Evolutionary conservation across 1,140 invertebrate genomes (phyloP), one percentile per base, ranked within the genome.

Genomic region (Dryas iulia): DNA sequence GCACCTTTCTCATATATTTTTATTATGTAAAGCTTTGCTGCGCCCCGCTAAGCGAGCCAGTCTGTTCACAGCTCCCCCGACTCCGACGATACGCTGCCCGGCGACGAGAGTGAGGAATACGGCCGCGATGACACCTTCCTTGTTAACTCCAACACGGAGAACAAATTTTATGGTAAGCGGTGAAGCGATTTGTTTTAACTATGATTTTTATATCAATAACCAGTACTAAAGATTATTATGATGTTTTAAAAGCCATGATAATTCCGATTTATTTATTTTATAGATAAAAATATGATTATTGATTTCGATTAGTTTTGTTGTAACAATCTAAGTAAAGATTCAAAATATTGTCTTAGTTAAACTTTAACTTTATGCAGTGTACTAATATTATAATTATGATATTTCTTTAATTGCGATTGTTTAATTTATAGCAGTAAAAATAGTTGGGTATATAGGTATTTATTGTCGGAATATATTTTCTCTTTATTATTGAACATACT

Each of bases 101-200:
- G 94, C 1, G 96, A 96, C 76, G 95, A 95, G 56, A 94, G 93
- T 12, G 96, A 97, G 67, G 95, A 96, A 24, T 95, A 95, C 73
- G 94, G 94, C 63, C 93, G 96, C 39, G 96, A 97, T 76, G 96
- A 97, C 84, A 95, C 97, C 77, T 97, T 96, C 84, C 92, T 98
- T 24, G 95, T 98, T n/a, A 96, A 96, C 24, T 95, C 97, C 85
- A 93, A 95, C 63, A 95, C 94, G 10, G 96, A 97, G 84, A 96
- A 97, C 76, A 96, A 97, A 84, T 97, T 97, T 88, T 98, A 98
- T 82, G 96, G 97, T 77, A 93, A 82, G 83, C 14, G 6, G 35
- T n/a, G 31, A 35, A 28, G 23, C 30, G 52, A 35, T 33, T 12
- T 39, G n/a, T 3, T n/a, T n/a, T 39, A 39, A 35, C 12, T 35